Percentiles rank a stretch among this genome's conserved stretches.
Conservation (phyloP, 1,140 invertebrate genomes). For the Sminthurinus signatus region DNA sequence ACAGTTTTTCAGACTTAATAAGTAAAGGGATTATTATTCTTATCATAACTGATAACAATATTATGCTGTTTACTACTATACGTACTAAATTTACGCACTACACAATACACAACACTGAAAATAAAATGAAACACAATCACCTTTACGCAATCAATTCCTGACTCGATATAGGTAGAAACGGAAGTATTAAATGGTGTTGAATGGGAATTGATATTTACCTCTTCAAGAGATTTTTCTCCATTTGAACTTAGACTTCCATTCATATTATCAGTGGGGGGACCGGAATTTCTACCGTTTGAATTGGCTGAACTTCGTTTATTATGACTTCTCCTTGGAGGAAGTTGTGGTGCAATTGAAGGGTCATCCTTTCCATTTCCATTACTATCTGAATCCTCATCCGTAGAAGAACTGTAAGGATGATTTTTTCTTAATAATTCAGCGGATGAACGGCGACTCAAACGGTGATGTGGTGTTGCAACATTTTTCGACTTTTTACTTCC, state of each 20-base stretch:
- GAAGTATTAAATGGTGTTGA: neutral
- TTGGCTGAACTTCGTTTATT: too few relatives aligned
- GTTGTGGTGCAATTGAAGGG: constrained; percentile 42
- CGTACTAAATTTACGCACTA: too few relatives aligned
- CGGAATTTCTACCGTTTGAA: too few relatives aligned
- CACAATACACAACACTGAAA: too few relatives aligned
- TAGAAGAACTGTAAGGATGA: constrained; percentile 44
- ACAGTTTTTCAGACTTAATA: too few relatives aligned
- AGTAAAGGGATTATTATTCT: too few relatives aligned
- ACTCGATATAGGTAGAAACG: neutral
- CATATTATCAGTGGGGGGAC: constrained; percentile 42
- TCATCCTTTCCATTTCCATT: constrained; percentile 43
- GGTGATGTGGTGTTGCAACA: constrained; percentile 18
- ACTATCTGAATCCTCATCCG: constrained; percentile 44
- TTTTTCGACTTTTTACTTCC: constrained; percentile 8
- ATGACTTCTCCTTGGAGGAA: constrained; percentile 31
- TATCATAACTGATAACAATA: too few relatives aligned
- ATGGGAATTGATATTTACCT: constrained; percentile 33
- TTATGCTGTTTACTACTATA: too few relatives aligned
- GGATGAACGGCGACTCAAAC: constrained; percentile 45
- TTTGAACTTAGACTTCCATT: constrained; percentile 32
- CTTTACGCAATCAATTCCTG: constrained; percentile 8
- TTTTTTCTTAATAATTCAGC: constrained; percentile 40
- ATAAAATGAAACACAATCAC: neutral
- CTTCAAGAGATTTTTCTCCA: constrained; percentile 39